Conservation (phyloP, 1,140 invertebrate species). For the Scylla paramamosain region DNA sequence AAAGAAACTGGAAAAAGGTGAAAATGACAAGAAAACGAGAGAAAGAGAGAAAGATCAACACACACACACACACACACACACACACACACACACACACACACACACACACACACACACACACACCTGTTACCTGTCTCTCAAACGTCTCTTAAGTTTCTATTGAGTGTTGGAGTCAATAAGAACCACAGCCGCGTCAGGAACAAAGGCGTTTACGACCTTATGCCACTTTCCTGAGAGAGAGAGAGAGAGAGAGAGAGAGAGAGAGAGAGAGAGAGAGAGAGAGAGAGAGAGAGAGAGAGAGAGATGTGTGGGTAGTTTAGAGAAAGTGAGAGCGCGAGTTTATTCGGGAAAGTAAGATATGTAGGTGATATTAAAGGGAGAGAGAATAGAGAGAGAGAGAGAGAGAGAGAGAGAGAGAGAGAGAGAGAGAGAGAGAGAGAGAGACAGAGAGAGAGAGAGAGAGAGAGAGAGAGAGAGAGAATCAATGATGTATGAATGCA, state of each 20-base stretch:
- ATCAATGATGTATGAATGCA: neutral
- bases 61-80: neutral
- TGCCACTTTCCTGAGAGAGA: too few relatives aligned
- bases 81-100: neutral
- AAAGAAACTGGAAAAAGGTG: neutral
- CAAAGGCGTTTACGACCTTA: too few relatives aligned
- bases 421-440: constrained; percentile 42
- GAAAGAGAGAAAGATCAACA: neutral
- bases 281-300: neutral
- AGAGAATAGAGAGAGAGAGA: constrained; percentile 42
- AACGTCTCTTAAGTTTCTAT: too few relatives aligned
- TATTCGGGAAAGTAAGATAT: too few relatives aligned
- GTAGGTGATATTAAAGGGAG: neutral
- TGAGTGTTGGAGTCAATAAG: too few relatives aligned
- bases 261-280: constrained; percentile 44
- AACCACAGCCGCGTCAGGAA: too few relatives aligned
- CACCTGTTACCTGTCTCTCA: neutral
- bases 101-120: neutral
- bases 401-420: constrained; percentile 30
- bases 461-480: constrained; percentile 30
- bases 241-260: constrained; percentile 27
- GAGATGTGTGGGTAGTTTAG: too few relatives aligned
- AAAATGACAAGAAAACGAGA: neutral
- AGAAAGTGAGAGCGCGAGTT: too few relatives aligned
- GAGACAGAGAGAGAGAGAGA: constrained; percentile 37